A percentile compares a stretch with the other conserved stretches of the same genome.
phyloP scores from a whole-genome alignment of 1,140 invertebrate species.

The Lerema accius region DNA sequence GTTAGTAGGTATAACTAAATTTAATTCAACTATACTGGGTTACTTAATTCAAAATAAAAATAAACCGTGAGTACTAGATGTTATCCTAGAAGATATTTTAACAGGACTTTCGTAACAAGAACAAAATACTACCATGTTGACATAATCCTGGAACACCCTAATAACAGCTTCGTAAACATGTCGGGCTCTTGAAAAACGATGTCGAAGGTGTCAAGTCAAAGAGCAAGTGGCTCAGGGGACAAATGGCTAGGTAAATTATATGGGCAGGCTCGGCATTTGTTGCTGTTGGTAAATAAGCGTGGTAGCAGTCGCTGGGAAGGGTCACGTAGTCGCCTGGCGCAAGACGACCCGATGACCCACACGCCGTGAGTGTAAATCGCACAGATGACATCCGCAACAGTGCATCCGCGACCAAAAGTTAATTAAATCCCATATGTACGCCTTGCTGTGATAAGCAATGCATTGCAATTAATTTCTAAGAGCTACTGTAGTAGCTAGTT shows the following conservation, averaged over 20 bases:
- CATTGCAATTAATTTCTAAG: background rate
- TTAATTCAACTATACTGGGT: too few species aligned
- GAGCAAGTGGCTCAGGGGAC: conserved; percentile 43
- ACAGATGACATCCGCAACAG: conserved; percentile 30
- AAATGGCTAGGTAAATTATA: conserved; percentile 32
- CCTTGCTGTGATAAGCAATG: conserved; percentile 8
- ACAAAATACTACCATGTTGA: conserved; percentile 15
- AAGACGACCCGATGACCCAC: conserved; percentile 27
- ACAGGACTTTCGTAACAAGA: background rate
- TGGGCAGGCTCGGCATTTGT: conserved; percentile 42
- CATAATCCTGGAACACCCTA: conserved; percentile 8
- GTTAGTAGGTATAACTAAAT: too few species aligned
- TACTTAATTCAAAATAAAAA: too few species aligned
- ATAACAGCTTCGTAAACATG: conserved; percentile 10
- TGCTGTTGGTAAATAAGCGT: conserved; percentile 54
- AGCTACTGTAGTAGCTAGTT: background rate
- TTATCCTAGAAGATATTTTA: too few species aligned
- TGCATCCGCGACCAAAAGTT: conserved; percentile 11
- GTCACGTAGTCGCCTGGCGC: conserved; percentile 16
- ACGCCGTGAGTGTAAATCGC: conserved; percentile 29
- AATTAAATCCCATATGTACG: conserved; percentile 18
- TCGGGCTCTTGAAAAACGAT: conserved; percentile 46
- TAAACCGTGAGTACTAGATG: too few species aligned
- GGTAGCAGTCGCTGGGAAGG: conserved; percentile 44
- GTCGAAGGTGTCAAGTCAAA: conserved; percentile 56